phyloP scores from a whole-genome alignment of 2,797 vertebrate species.

The Cryptoblepharus egeriae region DNA sequence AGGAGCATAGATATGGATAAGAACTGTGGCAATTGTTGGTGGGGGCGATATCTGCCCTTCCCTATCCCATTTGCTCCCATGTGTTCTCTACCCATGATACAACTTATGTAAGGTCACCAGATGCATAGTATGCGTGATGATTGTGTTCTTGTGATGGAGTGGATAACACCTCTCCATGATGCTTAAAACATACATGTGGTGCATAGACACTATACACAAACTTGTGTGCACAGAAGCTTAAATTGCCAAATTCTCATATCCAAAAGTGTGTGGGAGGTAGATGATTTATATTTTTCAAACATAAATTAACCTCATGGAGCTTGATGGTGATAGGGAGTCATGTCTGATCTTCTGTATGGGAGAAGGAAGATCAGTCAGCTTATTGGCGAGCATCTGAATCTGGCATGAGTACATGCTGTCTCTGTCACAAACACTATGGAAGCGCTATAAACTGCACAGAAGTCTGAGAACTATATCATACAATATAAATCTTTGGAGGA shows the following conservation, averaged over 20 bases:
- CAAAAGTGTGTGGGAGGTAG: neutral
- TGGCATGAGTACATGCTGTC: neutral
- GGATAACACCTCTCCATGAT: no score
- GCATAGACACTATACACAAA: neutral
- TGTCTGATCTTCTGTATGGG: neutral
- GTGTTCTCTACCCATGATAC: no score
- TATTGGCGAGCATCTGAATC: conserved; percentile 23
- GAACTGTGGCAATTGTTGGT: no score
- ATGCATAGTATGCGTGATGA: neutral
- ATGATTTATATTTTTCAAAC: neutral
- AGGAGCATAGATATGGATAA: no score
- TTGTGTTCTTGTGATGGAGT: neutral
- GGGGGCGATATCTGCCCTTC: no score
- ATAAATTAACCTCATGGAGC: neutral
- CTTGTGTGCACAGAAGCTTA: neutral
- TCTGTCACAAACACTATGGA: neutral
- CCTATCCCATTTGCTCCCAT: no score
- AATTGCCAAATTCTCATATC: no score
- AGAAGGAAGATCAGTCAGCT: neutral
- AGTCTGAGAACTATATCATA: conserved; percentile 12
- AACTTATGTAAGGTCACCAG: no score
- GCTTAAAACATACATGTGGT: neutral
- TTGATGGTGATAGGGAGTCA: neutral
- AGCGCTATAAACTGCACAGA: conserved; percentile 7
- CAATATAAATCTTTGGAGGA: neutral